Conservation (phyloP, 1,140 invertebrate species). For the Drosophila subobscura region DNA sequence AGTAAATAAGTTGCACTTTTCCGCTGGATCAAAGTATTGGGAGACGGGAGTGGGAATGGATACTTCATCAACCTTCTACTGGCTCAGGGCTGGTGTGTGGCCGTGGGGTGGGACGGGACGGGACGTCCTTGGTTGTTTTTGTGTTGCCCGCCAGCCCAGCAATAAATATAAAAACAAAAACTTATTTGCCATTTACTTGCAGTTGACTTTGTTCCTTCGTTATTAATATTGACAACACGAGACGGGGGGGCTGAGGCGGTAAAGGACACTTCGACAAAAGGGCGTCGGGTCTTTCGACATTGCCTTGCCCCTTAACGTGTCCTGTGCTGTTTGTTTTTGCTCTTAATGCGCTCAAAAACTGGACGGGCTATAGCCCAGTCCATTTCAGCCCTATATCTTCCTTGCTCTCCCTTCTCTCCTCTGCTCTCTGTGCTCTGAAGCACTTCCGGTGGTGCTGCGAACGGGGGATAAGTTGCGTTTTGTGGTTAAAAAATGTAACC, state of each 20-base stretch:
- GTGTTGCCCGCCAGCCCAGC: slow-evolving; percentile 12
- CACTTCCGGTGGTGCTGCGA: slow-evolving; percentile 55
- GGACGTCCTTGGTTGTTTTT: slow-evolving; percentile 59
- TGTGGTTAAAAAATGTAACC: slow-evolving; percentile 73
- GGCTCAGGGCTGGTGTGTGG: slow-evolving; percentile 4
- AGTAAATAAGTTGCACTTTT: slow-evolving; percentile 78
- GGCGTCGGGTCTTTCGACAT: slow-evolving; percentile 18
- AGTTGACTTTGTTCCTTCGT: slow-evolving; percentile 63
- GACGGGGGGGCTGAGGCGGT: not conserved
- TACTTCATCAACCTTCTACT: slow-evolving; percentile 25
- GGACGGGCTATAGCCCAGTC: slow-evolving; percentile 13
- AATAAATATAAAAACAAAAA: slow-evolving; percentile 66
- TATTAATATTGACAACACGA: slow-evolving; percentile 69
- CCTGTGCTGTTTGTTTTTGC: slow-evolving; percentile 61
- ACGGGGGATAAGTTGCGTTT: slow-evolving; percentile 57
- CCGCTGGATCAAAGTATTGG: slow-evolving; percentile 20
- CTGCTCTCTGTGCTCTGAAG: slow-evolving; percentile 2
- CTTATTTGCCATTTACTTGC: slow-evolving; percentile 77
- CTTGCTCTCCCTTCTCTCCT: not conserved
- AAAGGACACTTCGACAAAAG: slow-evolving; percentile 46
- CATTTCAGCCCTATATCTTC: slow-evolving; percentile 8
- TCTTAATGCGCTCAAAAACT: slow-evolving; percentile 62
- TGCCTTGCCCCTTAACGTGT: slow-evolving; percentile 20
- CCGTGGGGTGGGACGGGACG: not conserved
- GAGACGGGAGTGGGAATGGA: slow-evolving; percentile 1